Evolutionary conservation across 2,113 vertebrate species (phyloP), one percentile per base, ranked within the genome.

Genomic region (Microcebus jonahi): DNA sequence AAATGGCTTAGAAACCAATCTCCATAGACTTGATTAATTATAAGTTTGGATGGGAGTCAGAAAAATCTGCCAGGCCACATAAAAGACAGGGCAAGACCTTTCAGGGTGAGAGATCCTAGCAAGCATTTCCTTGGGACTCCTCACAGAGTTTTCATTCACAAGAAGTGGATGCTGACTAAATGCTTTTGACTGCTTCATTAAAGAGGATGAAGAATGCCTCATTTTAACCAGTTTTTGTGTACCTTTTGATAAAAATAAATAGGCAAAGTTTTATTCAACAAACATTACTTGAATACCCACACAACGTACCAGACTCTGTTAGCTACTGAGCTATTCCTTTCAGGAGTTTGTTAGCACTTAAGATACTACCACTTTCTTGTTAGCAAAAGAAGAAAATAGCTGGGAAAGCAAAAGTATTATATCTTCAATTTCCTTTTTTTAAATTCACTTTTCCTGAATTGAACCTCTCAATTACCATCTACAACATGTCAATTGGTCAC

Each of bases 1-100:
- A 94, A 90, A 95, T 36, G n/a, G 42, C 48, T 84, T 91, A 90
- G 36, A 87, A 95, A 71, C 2, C 20, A 42, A 65, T 96, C 83
- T n/a, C 5, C 80, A 61, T 2, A 92, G 63, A 73, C 36, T 83
- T 88, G 29, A 87, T 86, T 88, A 67, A 59, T 80, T 63, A 63
- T 63, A 88, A 90, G 42, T 87, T 1, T 59, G 45, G 18, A 91
- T 76, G 20, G 6, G 55, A 65, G 21, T 92, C 2, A 10, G 25
- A 77, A 31, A 27, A 45, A 5, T 80, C 34, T 21, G 0, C 53
- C 57, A 92, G 25, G 48, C 95, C 31, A 55, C 31, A 23, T 53
- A 85, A 65, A 93, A 96, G 61, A 85, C 0, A 50, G n/a, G 68
- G 53, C 14, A 89, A 91, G 87, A 91, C 23, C 45, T 67, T 67